These are phyloP conservation scores for Morus bassanus DNA, from an alignment of 2,797 vertebrate species.

Conservation along the genomic window DNA sequence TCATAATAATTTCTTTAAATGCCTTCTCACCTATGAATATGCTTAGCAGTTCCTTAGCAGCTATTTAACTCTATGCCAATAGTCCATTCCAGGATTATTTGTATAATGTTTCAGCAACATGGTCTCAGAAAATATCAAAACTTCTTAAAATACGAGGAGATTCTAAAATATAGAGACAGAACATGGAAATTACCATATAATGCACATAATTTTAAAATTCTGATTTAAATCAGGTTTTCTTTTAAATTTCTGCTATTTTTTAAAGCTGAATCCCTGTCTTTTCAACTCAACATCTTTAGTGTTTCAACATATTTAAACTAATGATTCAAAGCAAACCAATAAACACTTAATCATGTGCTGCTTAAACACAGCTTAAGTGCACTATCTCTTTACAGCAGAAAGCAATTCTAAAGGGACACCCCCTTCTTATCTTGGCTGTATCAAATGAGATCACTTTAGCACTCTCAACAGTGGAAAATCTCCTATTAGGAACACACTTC, in stretches of 20 bases:
- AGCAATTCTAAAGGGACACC: not conserved
- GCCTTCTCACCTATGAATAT: not conserved
- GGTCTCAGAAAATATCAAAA: not conserved
- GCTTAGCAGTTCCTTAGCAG: not conserved
- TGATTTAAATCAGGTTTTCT: not conserved
- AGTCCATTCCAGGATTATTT: not conserved
- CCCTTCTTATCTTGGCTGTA: constrained; percentile 16
- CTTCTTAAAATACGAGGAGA: not conserved
- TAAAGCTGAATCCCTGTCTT: not conserved
- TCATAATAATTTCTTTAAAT: not conserved
- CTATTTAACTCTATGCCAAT: not conserved
- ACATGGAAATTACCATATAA: not conserved
- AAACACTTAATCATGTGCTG: not conserved
- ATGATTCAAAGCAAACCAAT: not conserved
- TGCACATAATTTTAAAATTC: not conserved
- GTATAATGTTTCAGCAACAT: not conserved
- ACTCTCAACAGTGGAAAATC: not conserved
- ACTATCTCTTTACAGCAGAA: constrained; percentile 14
- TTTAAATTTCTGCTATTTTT: not conserved
- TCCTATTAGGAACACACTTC: not conserved
- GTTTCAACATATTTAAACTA: not conserved
- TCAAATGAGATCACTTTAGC: not conserved
- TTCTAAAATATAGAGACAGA: not conserved
- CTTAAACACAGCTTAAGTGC: not conserved
- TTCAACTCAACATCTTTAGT: not conserved